phyloP scores from a whole-genome alignment of 1,140 invertebrate species.

The Brachionus rubens region DNA sequence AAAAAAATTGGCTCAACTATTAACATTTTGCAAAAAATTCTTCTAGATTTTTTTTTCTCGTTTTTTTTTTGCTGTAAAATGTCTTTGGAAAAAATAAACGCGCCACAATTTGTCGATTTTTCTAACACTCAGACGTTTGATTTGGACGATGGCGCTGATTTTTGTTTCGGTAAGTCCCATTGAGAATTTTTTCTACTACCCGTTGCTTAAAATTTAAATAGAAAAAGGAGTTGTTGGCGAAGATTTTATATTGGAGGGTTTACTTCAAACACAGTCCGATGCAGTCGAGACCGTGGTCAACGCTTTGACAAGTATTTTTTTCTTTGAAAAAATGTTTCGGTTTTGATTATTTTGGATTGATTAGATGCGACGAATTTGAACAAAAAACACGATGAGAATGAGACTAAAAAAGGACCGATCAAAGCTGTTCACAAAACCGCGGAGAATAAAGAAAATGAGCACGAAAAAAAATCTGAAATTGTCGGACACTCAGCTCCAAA shows the following conservation, averaged over 20 bases:
- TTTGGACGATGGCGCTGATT: conserved; percentile 29
- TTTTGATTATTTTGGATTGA: too few species aligned
- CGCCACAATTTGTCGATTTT: conserved; percentile 46
- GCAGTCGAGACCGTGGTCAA: neutral
- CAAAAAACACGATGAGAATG: neutral
- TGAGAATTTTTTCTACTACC: too few species aligned
- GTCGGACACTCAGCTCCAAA: neutral
- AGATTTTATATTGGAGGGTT: neutral
- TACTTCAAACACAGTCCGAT: neutral
- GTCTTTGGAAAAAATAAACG: conserved; percentile 51
- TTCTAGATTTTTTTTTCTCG: too few species aligned
- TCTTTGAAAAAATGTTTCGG: too few species aligned
- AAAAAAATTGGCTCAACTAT: too few species aligned
- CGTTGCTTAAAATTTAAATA: too few species aligned
- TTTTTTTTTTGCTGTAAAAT: conserved; percentile 25
- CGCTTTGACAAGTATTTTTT: neutral
- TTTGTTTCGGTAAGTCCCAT: conserved; percentile 45
- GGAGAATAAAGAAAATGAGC: conserved; percentile 15
- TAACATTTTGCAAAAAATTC: too few species aligned
- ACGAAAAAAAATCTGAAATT: conserved; percentile 6
- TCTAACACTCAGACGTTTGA: conserved; percentile 17
- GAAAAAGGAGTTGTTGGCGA: conserved; percentile 35
- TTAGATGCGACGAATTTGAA: neutral
- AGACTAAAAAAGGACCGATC: neutral
- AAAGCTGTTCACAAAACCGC: conserved; percentile 10